Conservation (phyloP, 1,140 invertebrate genomes). For the Microplitis demolitor region DNA sequence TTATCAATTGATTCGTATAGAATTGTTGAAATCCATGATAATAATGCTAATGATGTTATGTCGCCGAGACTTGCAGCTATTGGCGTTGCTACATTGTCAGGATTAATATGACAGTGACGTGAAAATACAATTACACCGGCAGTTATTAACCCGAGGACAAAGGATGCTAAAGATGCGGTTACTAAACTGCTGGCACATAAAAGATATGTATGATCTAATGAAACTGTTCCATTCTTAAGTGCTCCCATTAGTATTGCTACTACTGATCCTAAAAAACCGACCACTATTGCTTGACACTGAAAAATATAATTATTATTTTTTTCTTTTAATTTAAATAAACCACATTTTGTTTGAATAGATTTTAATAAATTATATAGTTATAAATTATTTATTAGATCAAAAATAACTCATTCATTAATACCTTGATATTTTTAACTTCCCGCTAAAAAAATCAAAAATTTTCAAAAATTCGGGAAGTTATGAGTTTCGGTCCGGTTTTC, state of each 20-base stretch:
- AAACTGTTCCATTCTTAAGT: slow-evolving; percentile 73
- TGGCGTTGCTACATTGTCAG: slow-evolving; percentile 89
- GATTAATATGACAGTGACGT: slow-evolving; percentile 77
- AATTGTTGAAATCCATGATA: slow-evolving; percentile 72
- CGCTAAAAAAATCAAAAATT: no score
- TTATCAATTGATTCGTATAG: slow-evolving; percentile 67
- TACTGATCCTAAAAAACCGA: slow-evolving; percentile 82
- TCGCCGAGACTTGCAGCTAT: slow-evolving; percentile 88
- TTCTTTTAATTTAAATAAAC: background rate
- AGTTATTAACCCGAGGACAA: slow-evolving; percentile 72
- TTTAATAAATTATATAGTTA: no score
- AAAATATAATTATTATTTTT: slow-evolving; percentile 26
- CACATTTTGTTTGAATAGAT: background rate
- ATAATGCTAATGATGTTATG: slow-evolving; percentile 75
- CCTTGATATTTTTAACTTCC: no score
- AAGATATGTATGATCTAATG: slow-evolving; percentile 76
- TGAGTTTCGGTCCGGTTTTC: no score
- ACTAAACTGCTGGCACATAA: slow-evolving; percentile 80
- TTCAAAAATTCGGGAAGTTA: no score
- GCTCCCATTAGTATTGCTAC: slow-evolving; percentile 83
- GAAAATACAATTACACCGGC: slow-evolving; percentile 73
- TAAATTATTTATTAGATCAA: no score
- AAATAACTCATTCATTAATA: no score
- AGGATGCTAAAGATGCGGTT: slow-evolving; percentile 80
- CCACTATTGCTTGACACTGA: slow-evolving; percentile 85